A percentile compares a stretch with the other conserved stretches of the same genome.
phyloP scores from a whole-genome alignment of 2,888 invertebrate species.

The Metacarcinus magister region DNA sequence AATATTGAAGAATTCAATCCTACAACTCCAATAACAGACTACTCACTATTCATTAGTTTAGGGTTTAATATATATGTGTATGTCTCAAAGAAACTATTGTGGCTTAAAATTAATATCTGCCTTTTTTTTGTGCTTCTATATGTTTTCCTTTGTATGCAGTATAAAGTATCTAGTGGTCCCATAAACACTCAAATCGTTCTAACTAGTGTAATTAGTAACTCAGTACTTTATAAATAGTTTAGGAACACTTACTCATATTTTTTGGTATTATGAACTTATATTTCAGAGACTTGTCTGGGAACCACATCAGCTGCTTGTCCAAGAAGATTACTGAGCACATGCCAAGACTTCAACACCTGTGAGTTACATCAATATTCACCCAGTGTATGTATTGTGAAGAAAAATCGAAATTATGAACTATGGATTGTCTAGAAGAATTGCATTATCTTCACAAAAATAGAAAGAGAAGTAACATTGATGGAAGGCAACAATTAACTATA shows the following conservation, averaged over 20 bases:
- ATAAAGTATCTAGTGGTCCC: background rate
- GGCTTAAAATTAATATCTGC: background rate
- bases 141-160: background rate
- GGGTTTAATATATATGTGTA: background rate
- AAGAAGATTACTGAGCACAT: constrained; percentile 77
- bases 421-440: no score
- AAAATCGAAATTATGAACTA: no score
- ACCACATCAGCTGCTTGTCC: constrained; percentile 82
- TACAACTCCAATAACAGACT: background rate
- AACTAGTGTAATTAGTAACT: background rate
- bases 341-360: constrained; percentile 75
- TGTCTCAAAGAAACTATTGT: background rate
- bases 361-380: constrained; percentile 49
- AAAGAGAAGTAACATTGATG: background rate
- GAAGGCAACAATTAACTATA: background rate
- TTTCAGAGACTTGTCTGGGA: constrained; percentile 81
- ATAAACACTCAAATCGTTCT: background rate
- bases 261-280: constrained; percentile 1
- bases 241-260: background rate
- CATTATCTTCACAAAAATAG: background rate
- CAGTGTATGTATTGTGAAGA: background rate
- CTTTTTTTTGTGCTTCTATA: background rate
- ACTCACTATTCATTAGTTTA: background rate
- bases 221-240: background rate
- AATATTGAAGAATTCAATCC: background rate